phyloP scores from a whole-genome alignment of 2,113 vertebrate species.

The Silurus meridionalis region DNA sequence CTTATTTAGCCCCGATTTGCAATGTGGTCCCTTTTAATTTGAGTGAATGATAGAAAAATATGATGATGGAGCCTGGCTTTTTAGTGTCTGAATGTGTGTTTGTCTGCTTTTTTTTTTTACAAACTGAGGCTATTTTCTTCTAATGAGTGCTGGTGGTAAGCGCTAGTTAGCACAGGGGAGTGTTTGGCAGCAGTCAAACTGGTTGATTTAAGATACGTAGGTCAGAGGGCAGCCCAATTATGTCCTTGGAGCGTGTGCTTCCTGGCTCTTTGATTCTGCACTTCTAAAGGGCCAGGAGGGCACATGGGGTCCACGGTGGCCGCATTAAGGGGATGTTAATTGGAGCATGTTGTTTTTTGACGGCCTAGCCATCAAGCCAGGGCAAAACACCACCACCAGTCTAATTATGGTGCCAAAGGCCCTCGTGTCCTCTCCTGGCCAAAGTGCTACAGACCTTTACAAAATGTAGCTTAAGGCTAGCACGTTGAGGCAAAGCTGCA shows the following conservation, averaged over 20 bases:
- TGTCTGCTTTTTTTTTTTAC: conserved; percentile 44
- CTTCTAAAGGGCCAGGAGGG: conserved; percentile 86
- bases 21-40: conserved; percentile 36
- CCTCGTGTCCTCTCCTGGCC: conserved; percentile 33
- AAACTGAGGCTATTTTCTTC: conserved; percentile 66
- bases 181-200: conserved; percentile 81
- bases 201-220: conserved; percentile 85
- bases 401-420: conserved; percentile 60
- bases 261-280: conserved; percentile 87
- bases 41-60: conserved; percentile 32
- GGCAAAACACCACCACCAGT: conserved; percentile 49
- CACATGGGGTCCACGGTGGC: conserved; percentile 75
- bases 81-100: conserved; percentile 48
- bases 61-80: conserved; percentile 43
- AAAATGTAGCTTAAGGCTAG: conserved; percentile 18
- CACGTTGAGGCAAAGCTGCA: background rate
- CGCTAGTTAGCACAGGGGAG: conserved; percentile 98
- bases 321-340: conserved; percentile 91
- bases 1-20: conserved; percentile 28
- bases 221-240: conserved; percentile 98
- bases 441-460: background rate
- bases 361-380: conserved; percentile 47
- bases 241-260: conserved; percentile 81
- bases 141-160: conserved; percentile 93
- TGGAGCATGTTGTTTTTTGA: conserved; percentile 77